Evolutionary conservation across 1,140 invertebrate species (phyloP).

Genomic region (Agraylea sexmaculata): DNA sequence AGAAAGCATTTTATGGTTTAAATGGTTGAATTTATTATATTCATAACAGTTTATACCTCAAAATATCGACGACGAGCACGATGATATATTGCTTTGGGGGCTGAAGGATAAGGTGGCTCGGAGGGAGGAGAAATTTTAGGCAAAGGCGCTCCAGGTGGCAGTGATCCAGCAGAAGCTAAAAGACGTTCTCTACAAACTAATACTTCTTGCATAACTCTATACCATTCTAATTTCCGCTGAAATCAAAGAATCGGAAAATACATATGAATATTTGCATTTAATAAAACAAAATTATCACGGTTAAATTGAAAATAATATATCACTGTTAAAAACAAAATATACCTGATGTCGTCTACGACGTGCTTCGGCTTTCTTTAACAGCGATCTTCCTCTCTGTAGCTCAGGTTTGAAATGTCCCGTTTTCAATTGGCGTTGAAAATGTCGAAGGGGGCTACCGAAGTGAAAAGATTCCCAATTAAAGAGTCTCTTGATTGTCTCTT

Average conservation of each 20-base stretch:
- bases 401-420: conserved; percentile 46
- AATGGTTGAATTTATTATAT: not conserved
- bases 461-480: conserved; percentile 49
- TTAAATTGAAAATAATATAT: not conserved
- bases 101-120: conserved; percentile 31
- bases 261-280: not conserved
- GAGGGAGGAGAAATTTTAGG: conserved; percentile 33
- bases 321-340: not conserved
- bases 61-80: conserved; percentile 28
- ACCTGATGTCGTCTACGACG: conserved; percentile 10
- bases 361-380: not conserved
- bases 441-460: conserved; percentile 48
- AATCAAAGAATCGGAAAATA: conserved; percentile 2
- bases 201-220: conserved; percentile 35
- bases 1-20: conserved; percentile 1
- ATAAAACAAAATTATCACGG: not conserved
- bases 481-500: conserved; percentile 43
- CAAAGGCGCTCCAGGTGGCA: conserved; percentile 39
- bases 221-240: conserved; percentile 7
- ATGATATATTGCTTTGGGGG: conserved; percentile 28
- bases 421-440: conserved; percentile 48
- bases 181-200: conserved; percentile 52
- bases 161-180: conserved; percentile 39
- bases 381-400: conserved; percentile 31
- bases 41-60: conserved; percentile 8